Evolutionary conservation across 2,113 vertebrate species (phyloP).

Genomic region (Butorides virescens): DNA sequence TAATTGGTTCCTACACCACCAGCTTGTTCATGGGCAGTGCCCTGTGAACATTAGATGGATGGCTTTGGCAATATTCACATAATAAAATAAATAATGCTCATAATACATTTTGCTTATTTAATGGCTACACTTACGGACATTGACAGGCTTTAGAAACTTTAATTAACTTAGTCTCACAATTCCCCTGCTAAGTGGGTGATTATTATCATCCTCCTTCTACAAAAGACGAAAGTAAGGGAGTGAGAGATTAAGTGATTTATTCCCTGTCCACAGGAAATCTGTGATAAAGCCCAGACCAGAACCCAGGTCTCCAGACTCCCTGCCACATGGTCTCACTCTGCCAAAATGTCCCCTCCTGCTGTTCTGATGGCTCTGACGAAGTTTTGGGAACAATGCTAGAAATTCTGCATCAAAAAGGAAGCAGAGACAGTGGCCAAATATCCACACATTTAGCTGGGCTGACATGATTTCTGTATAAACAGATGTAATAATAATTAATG

Average conservation of each 20-base stretch:
- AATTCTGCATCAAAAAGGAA: neutral
- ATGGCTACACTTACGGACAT: neutral
- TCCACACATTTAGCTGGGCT: neutral
- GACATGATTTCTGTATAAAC: neutral
- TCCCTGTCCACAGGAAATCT: neutral
- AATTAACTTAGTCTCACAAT: neutral
- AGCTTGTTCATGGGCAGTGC: neutral
- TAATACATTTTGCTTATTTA: conserved; percentile 23
- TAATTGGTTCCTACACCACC: neutral
- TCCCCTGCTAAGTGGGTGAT: neutral
- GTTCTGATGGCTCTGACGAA: neutral
- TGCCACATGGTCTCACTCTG: neutral
- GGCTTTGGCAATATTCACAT: neutral
- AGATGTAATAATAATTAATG: neutral
- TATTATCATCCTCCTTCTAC: conserved; percentile 2
- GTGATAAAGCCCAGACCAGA: conserved; percentile 22
- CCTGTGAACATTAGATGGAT: neutral
- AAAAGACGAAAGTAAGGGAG: neutral
- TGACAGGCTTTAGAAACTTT: neutral
- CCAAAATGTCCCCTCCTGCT: neutral
- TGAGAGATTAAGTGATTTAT: conserved; percentile 7
- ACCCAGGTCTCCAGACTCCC: neutral
- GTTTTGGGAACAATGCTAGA: neutral
- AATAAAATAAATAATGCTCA: conserved; percentile 14
- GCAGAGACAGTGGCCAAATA: neutral